phyloP scores from a whole-genome alignment of 2,797 vertebrate species.

The Acestrorhynchus altus region DNA sequence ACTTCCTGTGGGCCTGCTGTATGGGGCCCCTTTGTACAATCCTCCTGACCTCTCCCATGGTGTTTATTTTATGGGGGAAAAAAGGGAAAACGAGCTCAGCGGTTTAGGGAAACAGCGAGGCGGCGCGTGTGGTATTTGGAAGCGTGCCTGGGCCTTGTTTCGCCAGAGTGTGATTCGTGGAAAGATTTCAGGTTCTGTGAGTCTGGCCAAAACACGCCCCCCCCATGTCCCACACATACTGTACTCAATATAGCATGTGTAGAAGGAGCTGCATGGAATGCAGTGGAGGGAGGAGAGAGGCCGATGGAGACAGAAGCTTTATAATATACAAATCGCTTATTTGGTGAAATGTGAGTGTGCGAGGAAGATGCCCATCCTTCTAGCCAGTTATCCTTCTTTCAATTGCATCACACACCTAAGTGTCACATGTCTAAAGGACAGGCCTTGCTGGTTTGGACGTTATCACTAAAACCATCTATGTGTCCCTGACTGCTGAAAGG shows the following conservation, averaged over 20 bases:
- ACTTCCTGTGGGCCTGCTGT: slow-evolving; percentile 52
- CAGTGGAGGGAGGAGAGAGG: neutral
- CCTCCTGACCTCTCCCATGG: slow-evolving; percentile 56
- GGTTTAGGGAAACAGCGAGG: slow-evolving; percentile 52
- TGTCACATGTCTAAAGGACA: neutral
- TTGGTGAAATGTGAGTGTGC: neutral
- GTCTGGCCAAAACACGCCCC: neutral
- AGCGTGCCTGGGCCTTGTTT: slow-evolving; percentile 38
- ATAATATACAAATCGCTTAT: neutral
- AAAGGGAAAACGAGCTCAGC: slow-evolving; percentile 39
- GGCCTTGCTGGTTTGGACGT: neutral
- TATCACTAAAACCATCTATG: neutral
- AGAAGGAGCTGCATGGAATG: slow-evolving; percentile 14
- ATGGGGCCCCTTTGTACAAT: slow-evolving; percentile 40
- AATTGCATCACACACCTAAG: neutral
- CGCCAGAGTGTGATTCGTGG: slow-evolving; percentile 38
- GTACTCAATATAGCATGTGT: slow-evolving; percentile 26
- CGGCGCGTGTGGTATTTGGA: slow-evolving; percentile 57
- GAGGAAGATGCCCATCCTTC: neutral
- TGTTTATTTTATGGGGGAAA: slow-evolving; percentile 64
- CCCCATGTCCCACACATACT: neutral
- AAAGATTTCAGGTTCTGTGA: slow-evolving; percentile 8
- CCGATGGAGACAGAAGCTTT: neutral
- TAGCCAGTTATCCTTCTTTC: neutral
- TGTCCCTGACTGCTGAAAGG: neutral